Conservation (phyloP, 2,113 vertebrate genomes). For the Ailurus styani region DNA sequence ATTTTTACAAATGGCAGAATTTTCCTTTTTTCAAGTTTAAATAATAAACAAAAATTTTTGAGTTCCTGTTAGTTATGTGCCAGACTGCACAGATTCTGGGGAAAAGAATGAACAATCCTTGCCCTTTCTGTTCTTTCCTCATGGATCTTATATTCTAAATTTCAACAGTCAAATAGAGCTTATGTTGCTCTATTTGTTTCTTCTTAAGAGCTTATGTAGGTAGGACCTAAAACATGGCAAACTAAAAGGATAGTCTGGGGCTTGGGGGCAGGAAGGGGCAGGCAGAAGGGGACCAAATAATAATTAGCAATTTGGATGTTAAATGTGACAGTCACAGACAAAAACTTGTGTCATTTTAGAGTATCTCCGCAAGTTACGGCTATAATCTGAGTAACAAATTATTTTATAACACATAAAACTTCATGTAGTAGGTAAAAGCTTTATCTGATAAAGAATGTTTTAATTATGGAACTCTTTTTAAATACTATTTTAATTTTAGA, state of each 20-base stretch:
- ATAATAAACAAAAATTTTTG: neutral
- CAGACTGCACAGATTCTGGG: neutral
- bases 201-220: neutral
- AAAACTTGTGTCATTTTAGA: neutral
- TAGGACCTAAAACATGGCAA: neutral
- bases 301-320: neutral
- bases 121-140: neutral
- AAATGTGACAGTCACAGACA: neutral
- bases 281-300: neutral
- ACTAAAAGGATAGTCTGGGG: neutral
- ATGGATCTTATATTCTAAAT: neutral
- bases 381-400: neutral
- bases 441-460: conserved; percentile 7
- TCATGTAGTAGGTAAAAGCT: neutral
- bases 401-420: neutral
- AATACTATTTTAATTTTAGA: conserved; percentile 22
- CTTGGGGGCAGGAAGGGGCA: neutral
- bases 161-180: neutral
- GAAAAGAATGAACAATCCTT: neutral
- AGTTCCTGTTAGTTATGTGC: neutral
- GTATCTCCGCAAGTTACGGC: neutral
- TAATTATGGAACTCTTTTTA: conserved; percentile 11
- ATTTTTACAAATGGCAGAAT: neutral
- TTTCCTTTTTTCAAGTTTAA: neutral
- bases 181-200: neutral